Percentiles rank a stretch among this genome's conserved stretches.
These are phyloP conservation scores for Pedicia rivosa DNA, from an alignment of 2,888 invertebrate genomes.

Conservation along the genomic window DNA sequence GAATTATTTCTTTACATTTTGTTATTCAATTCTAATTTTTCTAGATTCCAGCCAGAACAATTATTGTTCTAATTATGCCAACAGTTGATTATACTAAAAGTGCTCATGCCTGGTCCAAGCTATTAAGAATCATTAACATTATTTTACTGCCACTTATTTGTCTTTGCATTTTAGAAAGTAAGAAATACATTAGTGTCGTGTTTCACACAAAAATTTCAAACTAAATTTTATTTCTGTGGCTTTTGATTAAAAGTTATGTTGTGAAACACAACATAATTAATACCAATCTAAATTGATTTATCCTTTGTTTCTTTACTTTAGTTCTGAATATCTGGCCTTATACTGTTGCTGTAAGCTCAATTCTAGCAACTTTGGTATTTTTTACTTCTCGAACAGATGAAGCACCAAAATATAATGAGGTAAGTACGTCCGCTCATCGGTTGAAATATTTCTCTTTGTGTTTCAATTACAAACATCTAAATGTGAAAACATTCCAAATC, in stretches of 20 bases:
- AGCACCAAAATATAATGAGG: constrained; percentile 16
- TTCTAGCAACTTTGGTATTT: no score
- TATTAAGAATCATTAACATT: constrained; percentile 36
- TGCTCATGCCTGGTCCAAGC: constrained; percentile 39
- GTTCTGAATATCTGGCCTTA: no score
- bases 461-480: no score
- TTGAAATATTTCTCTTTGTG: neutral
- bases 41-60: constrained; percentile 31
- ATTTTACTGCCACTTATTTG: constrained; percentile 27
- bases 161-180: neutral
- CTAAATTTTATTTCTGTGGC: no score
- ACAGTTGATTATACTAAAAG: constrained; percentile 34
- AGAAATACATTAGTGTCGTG: neutral
- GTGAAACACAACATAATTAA: no score
- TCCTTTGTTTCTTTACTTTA: constrained; percentile 6
- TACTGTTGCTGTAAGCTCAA: no score
- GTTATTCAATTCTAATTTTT: neutral
- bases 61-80: constrained; percentile 38
- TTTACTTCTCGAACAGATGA: constrained; percentile 15
- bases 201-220: no score
- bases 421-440: neutral
- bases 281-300: no score
- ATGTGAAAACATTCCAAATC: no score
- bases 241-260: no score
- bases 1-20: no score